These are phyloP conservation scores for Chionis minor DNA, from an alignment of 2,113 vertebrate genomes.

Conservation along the genomic window DNA sequence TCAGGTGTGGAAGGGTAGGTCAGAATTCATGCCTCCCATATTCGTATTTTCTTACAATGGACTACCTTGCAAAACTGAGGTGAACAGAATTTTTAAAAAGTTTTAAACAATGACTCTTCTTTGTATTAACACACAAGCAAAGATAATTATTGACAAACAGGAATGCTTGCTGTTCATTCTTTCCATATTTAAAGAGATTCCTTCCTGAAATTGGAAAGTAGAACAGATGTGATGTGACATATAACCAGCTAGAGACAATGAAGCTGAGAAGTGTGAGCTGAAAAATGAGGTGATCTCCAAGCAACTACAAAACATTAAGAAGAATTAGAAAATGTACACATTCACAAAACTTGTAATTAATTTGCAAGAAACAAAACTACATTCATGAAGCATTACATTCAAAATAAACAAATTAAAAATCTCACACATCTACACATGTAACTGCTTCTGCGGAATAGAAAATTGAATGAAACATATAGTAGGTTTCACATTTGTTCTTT, in stretches of 20 bases:
- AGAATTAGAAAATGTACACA: background rate
- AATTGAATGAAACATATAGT: background rate
- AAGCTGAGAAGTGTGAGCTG: background rate
- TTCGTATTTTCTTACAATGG: background rate
- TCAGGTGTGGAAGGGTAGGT: fast-evolving
- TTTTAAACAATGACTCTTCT: background rate
- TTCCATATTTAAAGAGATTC: background rate
- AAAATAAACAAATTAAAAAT: background rate
- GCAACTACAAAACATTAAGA: background rate
- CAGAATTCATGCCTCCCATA: background rate
- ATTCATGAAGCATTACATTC: background rate
- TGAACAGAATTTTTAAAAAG: background rate
- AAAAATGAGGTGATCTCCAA: background rate
- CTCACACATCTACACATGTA: background rate
- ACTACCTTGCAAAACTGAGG: background rate
- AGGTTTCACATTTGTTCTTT: background rate
- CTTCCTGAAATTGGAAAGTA: background rate
- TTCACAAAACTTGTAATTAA: background rate
- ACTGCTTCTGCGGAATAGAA: background rate
- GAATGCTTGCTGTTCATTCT: background rate
- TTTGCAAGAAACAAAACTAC: background rate
- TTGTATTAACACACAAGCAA: background rate
- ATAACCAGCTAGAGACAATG: background rate
- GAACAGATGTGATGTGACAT: background rate
- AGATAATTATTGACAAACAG: background rate